Evolutionary conservation across 2,888 invertebrate species (phyloP), one percentile per base, ranked within the genome.

Genomic region (Lepeophtheirus nordmannii): DNA sequence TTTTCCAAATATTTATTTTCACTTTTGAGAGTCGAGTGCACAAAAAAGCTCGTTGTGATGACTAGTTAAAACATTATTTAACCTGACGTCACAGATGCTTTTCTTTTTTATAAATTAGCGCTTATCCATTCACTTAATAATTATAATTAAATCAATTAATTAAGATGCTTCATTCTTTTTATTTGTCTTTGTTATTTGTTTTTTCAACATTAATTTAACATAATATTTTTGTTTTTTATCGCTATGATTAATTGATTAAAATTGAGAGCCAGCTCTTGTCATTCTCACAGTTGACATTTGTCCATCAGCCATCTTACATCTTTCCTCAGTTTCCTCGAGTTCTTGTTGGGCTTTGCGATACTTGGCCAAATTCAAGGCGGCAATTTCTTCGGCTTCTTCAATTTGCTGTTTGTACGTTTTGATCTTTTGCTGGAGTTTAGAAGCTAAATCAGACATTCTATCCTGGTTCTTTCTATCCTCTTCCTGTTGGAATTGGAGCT

Each of bases 341-440:
- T 92, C 92, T 78, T 90, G 89, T 79, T 73, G 73, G 64, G 73
- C 73, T 73, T 73, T 77, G 72, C 71, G 76, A 90, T 91, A 94
- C 83, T 94, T 94, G 80, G 93, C 92, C 81, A 94, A 85, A 81
- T 94, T 94, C 77, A 93, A 85, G 74, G 92, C 92, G 74, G 93
- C 93, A 76, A 94, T 92, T 79, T 94, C 93, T 82, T 94, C 77
- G 72, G 97, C 97, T 79, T 98, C 97, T 76, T 98, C 97, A 77
- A 97, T 94, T 83, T 98, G 97, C 83, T 96, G 89, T 89, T 97
- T 98, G 89, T 96, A 98, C 74, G 93, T 93, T 86, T 97, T 97
- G 84, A 98, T 93, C 87, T 98, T 98, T 81, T 92, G 90, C 82
- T 93, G 92, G 74, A 98, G 85, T 82, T 97, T 97, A 82, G 98